A percentile compares a stretch with the other conserved stretches of the same genome.
These are phyloP conservation scores for Phasia obesa DNA, from an alignment of 2,888 invertebrate genomes.

Conservation along the genomic window DNA sequence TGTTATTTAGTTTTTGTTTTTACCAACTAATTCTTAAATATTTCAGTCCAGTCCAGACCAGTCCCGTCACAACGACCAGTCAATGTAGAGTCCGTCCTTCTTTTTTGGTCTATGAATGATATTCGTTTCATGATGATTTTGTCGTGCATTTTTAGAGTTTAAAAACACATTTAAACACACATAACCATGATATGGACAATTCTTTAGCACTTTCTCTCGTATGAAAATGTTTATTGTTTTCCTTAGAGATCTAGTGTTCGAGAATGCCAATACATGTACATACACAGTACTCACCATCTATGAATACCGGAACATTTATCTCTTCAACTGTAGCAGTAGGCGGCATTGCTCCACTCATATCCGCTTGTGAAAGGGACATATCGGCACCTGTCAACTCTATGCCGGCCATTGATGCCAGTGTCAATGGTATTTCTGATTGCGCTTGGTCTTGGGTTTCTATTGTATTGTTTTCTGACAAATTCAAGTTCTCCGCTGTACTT, in stretches of 20 bases:
- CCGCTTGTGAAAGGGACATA: constrained; percentile 75
- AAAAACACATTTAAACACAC: constrained; percentile 63
- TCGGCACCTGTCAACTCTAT: constrained; percentile 80
- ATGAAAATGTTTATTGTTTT: constrained; percentile 70
- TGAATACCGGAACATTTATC: constrained; percentile 82
- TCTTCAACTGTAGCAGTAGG: constrained; percentile 81
- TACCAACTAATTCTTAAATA: constrained; percentile 1
- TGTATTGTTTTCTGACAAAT: constrained; percentile 46
- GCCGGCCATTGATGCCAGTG: constrained; percentile 79
- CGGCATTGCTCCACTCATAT: constrained; percentile 81
- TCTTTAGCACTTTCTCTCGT: constrained; percentile 39
- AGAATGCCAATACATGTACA: constrained; percentile 71
- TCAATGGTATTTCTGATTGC: constrained; percentile 64
- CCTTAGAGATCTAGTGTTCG: constrained; percentile 42
- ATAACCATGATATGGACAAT: constrained; percentile 64
- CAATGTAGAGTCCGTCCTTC: constrained; percentile 20
- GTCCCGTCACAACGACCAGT: background rate
- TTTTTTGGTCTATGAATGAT: constrained; percentile 45
- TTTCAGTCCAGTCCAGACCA: constrained; percentile 4
- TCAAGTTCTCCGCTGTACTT: constrained; percentile 45
- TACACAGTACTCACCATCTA: constrained; percentile 82
- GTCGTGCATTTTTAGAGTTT: constrained; percentile 47
- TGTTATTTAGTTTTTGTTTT: background rate
- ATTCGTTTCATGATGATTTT: constrained; percentile 56
- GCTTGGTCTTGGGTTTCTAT: constrained; percentile 40